These are phyloP conservation scores for Fissipunctia ypsillon DNA, from an alignment of 2,888 invertebrate genomes.

Conservation along the genomic window DNA sequence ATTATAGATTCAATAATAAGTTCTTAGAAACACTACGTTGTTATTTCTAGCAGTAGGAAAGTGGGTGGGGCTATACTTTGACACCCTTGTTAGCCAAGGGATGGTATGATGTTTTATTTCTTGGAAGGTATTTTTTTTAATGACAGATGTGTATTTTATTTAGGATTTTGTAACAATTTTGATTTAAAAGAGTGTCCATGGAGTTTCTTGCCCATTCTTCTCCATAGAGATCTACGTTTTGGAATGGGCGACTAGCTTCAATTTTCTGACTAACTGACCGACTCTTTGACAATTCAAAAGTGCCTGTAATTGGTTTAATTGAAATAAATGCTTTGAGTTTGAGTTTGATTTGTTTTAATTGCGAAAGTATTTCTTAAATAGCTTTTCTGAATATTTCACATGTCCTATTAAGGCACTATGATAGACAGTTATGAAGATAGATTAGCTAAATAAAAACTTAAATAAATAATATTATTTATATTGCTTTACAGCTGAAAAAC, in stretches of 20 bases:
- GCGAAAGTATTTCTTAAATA: not conserved
- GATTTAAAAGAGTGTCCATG: too few species aligned
- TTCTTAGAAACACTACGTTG: constrained; percentile 38
- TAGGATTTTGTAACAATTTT: too few species aligned
- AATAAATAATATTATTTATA: not conserved
- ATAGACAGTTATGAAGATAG: not conserved
- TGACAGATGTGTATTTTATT: not conserved
- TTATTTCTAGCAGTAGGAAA: constrained; percentile 42
- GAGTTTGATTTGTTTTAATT: not conserved
- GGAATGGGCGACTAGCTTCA: too few species aligned
- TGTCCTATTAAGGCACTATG: not conserved
- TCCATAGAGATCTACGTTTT: too few species aligned
- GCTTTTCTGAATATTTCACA: not conserved
- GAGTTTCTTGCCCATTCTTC: too few species aligned
- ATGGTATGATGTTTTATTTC: constrained; percentile 33
- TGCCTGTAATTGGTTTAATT: too few species aligned
- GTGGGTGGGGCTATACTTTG: constrained; percentile 17
- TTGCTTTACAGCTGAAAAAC: not conserved
- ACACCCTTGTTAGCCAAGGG: constrained; percentile 35
- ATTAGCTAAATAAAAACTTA: not conserved
- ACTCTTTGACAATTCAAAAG: too few species aligned
- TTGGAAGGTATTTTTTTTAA: constrained; percentile 10
- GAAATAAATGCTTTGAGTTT: too few species aligned
- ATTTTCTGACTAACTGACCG: too few species aligned
- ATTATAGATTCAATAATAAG: constrained; percentile 40